These are phyloP conservation scores for Punctoribates punctum DNA, from an alignment of 2,888 invertebrate genomes.

Conservation along the genomic window DNA sequence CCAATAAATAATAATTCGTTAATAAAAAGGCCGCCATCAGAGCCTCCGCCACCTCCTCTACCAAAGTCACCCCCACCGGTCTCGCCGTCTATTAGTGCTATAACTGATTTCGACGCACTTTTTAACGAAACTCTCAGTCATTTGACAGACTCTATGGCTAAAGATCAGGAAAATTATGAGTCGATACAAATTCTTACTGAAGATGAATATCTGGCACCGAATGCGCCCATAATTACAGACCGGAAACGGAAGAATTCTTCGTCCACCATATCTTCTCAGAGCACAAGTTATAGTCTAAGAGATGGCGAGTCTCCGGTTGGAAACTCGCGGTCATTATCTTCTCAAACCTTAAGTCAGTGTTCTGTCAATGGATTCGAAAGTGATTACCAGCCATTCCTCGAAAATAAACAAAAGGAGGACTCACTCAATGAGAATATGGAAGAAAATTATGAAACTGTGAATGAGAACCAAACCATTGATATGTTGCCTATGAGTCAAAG, in stretches of 20 bases:
- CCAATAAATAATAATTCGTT: slow-evolving; percentile 5
- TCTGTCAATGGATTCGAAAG: not conserved
- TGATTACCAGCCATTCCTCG: slow-evolving; percentile 8
- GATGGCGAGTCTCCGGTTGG: slow-evolving; percentile 11
- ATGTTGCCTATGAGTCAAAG: not conserved
- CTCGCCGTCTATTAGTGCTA: not conserved
- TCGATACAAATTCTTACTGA: not conserved
- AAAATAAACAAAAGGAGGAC: not conserved
- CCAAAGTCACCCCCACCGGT: slow-evolving; percentile 38
- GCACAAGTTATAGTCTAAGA: not conserved
- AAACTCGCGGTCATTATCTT: not conserved
- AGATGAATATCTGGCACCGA: slow-evolving; percentile 40
- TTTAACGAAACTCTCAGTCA: not conserved
- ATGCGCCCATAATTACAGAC: not conserved
- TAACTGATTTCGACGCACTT: not conserved
- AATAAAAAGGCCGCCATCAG: slow-evolving; percentile 46
- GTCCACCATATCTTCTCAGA: slow-evolving; percentile 5
- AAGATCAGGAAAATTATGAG: slow-evolving; percentile 24
- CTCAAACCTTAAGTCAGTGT: not conserved
- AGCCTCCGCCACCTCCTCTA: slow-evolving; percentile 48
- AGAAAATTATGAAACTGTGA: slow-evolving; percentile 18
- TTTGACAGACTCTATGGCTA: not conserved
- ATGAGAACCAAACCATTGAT: not conserved
- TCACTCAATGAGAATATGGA: not conserved
- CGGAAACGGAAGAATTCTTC: slow-evolving; percentile 12